phyloP scores from a whole-genome alignment of 2,888 invertebrate genomes.

The Siphlonurus alternatus region DNA sequence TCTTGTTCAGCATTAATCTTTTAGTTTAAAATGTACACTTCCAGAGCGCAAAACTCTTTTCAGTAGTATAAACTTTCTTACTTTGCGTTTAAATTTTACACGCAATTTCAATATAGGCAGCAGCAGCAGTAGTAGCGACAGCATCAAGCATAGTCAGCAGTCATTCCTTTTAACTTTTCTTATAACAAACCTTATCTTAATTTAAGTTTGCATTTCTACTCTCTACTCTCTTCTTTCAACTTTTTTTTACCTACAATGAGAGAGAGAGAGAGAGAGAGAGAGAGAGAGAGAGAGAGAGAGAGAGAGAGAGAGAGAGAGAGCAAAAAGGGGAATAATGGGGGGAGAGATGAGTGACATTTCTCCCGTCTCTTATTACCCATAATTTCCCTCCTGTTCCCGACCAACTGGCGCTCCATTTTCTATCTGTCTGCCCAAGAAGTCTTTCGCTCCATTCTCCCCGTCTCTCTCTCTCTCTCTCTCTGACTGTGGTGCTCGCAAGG shows the following conservation, averaged over 20 bases:
- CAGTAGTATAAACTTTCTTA: background rate
- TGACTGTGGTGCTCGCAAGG: background rate
- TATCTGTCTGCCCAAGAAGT: background rate
- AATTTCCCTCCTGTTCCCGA: background rate
- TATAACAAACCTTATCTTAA: background rate
- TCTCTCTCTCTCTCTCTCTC: background rate
- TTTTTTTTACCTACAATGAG: background rate
- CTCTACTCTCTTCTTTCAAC: background rate
- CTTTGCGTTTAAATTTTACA: background rate
- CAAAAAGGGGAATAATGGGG: background rate
- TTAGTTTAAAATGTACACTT: background rate
- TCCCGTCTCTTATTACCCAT: background rate
- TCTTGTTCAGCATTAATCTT: background rate
- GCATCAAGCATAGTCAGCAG: too few relatives aligned
- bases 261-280: background rate
- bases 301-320: background rate
- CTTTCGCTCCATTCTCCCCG: background rate
- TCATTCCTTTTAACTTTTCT: background rate
- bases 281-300: background rate
- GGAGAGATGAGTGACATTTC: background rate
- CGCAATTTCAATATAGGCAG: background rate
- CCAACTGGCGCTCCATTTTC: background rate
- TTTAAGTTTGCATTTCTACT: background rate
- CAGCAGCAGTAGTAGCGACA: too few relatives aligned
- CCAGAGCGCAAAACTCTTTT: background rate